Conservation (phyloP, 2,113 vertebrate genomes). For the Heptranchias perlo region DNA sequence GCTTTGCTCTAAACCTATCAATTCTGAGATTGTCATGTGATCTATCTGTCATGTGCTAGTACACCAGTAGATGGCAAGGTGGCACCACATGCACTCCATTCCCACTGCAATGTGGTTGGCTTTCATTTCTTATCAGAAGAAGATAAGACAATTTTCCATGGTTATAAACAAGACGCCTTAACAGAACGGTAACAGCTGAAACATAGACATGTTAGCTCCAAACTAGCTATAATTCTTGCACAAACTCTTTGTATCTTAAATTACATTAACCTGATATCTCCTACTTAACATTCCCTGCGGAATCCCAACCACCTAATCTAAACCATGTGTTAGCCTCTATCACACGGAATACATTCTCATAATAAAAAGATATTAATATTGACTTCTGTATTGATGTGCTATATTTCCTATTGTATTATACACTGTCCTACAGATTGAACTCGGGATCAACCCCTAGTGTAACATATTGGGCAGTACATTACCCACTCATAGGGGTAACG, state of each 20-base stretch:
- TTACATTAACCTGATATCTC: not conserved
- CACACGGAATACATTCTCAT: not conserved
- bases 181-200: not conserved
- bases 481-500: not conserved
- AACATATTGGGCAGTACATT: not conserved
- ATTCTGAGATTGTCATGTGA: not conserved
- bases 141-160: not conserved
- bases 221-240: not conserved
- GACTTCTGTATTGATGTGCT: not conserved
- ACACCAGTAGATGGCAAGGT: not conserved
- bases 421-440: not conserved
- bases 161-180: not conserved
- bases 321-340: too few species aligned
- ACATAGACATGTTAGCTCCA: not conserved
- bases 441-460: not conserved
- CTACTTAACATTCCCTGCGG: not conserved
- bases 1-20: not conserved
- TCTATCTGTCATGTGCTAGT: not conserved
- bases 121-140: not conserved
- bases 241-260: too few species aligned
- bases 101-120: not conserved
- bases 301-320: not conserved
- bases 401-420: not conserved
- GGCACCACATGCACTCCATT: not conserved
- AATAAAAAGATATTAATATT: not conserved